Conservation (phyloP, 2,888 invertebrate species). For the Seladonia tumulorum region DNA sequence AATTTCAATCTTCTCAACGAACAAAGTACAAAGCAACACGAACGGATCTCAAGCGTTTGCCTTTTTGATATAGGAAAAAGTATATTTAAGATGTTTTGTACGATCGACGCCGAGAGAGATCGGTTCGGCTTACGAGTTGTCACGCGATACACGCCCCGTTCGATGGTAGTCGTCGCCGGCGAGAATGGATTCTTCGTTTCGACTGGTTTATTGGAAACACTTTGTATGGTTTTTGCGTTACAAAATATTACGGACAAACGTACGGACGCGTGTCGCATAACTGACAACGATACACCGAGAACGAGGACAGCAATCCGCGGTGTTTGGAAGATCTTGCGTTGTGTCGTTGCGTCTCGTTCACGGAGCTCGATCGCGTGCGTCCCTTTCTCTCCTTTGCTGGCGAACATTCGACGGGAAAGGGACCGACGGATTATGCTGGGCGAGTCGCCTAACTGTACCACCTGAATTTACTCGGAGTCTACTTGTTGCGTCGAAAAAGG, state of each 20-base stretch:
- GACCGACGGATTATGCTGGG: neutral
- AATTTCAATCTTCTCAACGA: conserved; percentile 73
- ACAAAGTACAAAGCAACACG: conserved; percentile 78
- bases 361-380: neutral
- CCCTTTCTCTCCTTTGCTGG: neutral
- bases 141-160: neutral
- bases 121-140: neutral
- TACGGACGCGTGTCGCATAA: neutral
- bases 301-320: neutral
- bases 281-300: neutral
- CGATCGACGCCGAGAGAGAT: conserved; percentile 26
- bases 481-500: too few relatives aligned
- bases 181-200: conserved; percentile 9
- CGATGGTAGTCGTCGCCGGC: conserved; percentile 3
- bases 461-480: too few relatives aligned
- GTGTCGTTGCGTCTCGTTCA: neutral
- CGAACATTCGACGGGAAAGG: conserved; percentile 4
- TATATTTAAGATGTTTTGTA: conserved; percentile 47
- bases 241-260: conserved; percentile 29
- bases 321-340: neutral
- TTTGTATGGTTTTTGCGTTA: conserved; percentile 11
- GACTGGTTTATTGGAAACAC: conserved; percentile 28
- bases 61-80: conserved; percentile 29
- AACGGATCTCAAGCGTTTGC: conserved; percentile 78
- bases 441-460: too few relatives aligned